Conservation (phyloP, 2,113 vertebrate species). For the Lophius piscatorius region DNA sequence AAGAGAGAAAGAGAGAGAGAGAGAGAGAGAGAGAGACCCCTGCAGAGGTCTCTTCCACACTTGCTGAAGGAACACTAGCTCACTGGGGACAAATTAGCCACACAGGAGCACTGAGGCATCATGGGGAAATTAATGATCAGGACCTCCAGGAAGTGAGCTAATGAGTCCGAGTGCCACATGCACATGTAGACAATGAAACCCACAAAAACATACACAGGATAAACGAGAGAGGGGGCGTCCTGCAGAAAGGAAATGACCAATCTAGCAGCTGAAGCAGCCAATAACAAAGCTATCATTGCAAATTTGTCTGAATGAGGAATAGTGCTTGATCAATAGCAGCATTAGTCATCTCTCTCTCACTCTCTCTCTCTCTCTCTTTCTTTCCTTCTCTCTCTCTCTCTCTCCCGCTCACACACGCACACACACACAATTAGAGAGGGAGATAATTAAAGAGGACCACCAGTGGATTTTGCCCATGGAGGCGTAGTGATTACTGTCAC, state of each 20-base stretch:
- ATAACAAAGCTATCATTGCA: constrained; percentile 56
- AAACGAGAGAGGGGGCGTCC: constrained; percentile 21
- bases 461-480: constrained; percentile 64
- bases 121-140: constrained; percentile 81
- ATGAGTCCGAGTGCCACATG: constrained; percentile 65
- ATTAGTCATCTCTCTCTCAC: constrained; percentile 19
- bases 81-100: constrained; percentile 75
- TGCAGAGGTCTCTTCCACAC: constrained; percentile 29
- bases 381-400: no score
- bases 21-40: constrained; percentile 33
- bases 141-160: constrained; percentile 79
- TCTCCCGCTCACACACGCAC: constrained; percentile 16
- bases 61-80: constrained; percentile 54
- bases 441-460: constrained; percentile 75
- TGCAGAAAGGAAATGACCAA: constrained; percentile 43
- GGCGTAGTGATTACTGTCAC: constrained; percentile 71
- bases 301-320: constrained; percentile 62
- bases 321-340: constrained; percentile 17
- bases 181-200: constrained; percentile 1
- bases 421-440: constrained; percentile 43
- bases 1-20: constrained; percentile 18
- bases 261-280: constrained; percentile 31
- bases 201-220: background rate
- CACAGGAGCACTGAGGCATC: constrained; percentile 73
- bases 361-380: no score